Evolutionary conservation across 2,888 invertebrate genomes (phyloP).

Genomic region (Reticulitermes lucifugus): DNA sequence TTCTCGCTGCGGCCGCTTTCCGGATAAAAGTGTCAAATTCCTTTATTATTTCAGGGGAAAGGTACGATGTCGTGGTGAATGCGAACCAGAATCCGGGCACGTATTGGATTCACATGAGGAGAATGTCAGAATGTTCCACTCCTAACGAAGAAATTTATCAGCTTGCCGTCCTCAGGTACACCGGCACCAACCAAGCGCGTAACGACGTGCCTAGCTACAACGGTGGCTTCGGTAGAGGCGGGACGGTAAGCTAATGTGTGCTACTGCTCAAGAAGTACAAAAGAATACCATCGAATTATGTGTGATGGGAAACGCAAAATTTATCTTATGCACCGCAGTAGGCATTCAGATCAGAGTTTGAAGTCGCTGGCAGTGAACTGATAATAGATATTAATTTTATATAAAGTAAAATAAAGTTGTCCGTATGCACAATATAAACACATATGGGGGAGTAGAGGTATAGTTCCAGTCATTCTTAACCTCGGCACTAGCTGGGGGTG

Average conservation of each 20-base stretch:
- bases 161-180: background rate
- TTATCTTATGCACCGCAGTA: too few species aligned
- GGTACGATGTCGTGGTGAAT: constrained; percentile 18
- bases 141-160: background rate
- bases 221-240: background rate
- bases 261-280: too few species aligned
- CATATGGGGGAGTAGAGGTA: too few species aligned
- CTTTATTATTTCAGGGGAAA: background rate
- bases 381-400: too few species aligned
- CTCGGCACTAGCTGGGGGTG: too few species aligned
- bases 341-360: too few species aligned
- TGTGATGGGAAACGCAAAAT: background rate
- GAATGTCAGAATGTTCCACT: background rate
- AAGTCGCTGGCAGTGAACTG: too few species aligned
- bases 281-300: too few species aligned
- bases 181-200: background rate
- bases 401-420: too few species aligned
- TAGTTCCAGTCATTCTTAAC: too few species aligned
- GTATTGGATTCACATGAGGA: constrained; percentile 9
- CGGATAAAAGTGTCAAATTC: background rate
- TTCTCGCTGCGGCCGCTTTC: too few species aligned
- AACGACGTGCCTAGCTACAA: background rate
- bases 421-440: too few species aligned
- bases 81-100: background rate
- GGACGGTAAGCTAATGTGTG: background rate